phyloP scores from a whole-genome alignment of 2,797 vertebrate species.

The Gobio occitaniae region DNA sequence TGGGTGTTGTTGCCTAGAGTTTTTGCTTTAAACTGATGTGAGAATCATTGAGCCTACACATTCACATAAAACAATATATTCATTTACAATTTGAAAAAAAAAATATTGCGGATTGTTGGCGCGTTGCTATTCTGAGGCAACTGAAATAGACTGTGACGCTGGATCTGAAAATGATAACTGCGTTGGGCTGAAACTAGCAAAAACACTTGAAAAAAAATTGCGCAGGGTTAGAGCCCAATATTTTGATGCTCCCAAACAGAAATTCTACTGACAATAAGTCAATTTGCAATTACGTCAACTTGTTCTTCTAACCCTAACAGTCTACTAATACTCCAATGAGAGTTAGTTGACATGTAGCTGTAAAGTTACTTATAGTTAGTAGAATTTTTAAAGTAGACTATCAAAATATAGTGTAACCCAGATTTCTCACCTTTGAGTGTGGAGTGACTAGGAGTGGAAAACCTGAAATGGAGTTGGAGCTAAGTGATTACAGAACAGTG shows the following conservation, averaged over 20 bases:
- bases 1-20: too few species aligned
- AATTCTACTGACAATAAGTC: not conserved
- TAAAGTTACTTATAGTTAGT: not conserved
- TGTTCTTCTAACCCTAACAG: not conserved
- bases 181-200: too few species aligned
- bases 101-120: too few species aligned
- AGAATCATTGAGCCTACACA: too few species aligned
- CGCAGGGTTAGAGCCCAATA: not conserved
- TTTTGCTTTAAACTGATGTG: too few species aligned
- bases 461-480: not conserved
- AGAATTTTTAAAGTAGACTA: not conserved
- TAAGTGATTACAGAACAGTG: not conserved
- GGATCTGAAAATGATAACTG: too few species aligned
- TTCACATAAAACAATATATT: too few species aligned
- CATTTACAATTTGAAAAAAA: too few species aligned
- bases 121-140: too few species aligned
- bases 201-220: too few species aligned
- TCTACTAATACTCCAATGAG: not conserved
- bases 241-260: not conserved
- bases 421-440: not conserved
- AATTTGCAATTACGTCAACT: not conserved
- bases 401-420: not conserved
- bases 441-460: not conserved
- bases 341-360: not conserved
- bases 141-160: too few species aligned